Base-by-base conservation (phyloP, 2,888 invertebrate genomes). In the Geophilus truncorum region DNA sequence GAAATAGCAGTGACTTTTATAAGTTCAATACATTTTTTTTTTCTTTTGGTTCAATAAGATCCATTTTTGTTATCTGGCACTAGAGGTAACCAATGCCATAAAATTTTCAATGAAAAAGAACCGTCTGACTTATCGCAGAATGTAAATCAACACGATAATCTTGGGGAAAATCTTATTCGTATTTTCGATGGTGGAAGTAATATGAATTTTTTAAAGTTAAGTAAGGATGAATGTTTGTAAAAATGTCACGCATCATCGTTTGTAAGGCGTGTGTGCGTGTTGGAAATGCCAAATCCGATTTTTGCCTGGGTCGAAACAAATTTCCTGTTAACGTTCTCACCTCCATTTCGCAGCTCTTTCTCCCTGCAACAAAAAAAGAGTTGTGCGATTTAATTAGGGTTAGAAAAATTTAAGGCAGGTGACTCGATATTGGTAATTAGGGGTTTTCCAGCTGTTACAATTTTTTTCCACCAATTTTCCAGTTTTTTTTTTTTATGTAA, bases 291-390 rank as follows among this genome's bases (percentile, higher is more conserved):
- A 15, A 25, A 15, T 28, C 12, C 25, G 12, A 25, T 28, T 70
- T 70, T 18, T 18, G 4, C 7, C 7, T 57, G 18, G 57, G 28
- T 70, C 28, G 70, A 2, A 25, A n/a, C 70, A n/a, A 70, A 70
- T 70, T 70, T 70, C 70, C 70, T 70, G 70, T 70, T 62, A 62
- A 62, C 23, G 23, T 62, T 62, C 15, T 62, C 70, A 25, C 70
- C 70, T 70, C 28, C 28, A 10, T 70, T 70, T 70, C 70, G 2
- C 7, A 1, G 21, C 51, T n/a, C 18, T 3, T 51, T 51, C 51
- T 18, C 70, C 21, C 70, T 12, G 12, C 12, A 70, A 70, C n/a
- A 25, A 23, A 70, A 70, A 70, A 28, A 28, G 70, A 45, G 15
- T 32, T 6, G 9, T 32, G 45, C 15, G 12, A 70, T 70, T 70